Percentiles rank a stretch among this genome's conserved stretches.
Evolutionary conservation across 2,888 invertebrate species (phyloP).

Genomic region (Ochropleura leucogaster): DNA sequence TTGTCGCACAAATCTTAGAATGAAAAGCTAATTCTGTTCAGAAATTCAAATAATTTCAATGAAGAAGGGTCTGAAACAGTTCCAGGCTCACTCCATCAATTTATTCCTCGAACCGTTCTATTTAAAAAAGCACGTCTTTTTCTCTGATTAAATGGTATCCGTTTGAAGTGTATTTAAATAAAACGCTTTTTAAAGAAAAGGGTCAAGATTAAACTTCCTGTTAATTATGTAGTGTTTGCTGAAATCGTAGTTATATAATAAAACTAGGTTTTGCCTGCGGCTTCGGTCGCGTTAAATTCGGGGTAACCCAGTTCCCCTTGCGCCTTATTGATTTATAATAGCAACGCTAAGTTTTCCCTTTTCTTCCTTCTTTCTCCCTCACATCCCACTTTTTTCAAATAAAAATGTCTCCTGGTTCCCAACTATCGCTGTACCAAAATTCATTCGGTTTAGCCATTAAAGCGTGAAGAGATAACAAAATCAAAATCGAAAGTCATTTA

Average conservation of each 20-base stretch:
- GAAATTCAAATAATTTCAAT: background rate
- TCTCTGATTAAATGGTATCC: slow-evolving; percentile 17
- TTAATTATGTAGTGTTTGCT: background rate
- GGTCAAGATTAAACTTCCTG: slow-evolving; percentile 28
- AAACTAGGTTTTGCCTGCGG: too few species aligned
- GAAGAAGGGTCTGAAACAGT: background rate
- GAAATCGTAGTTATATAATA: background rate
- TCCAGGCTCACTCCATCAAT: slow-evolving; percentile 8
- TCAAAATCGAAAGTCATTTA: too few species aligned
- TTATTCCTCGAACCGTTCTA: slow-evolving; percentile 13
- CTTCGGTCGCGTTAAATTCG: too few species aligned
- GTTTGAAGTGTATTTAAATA: slow-evolving; percentile 30
- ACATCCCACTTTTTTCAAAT: too few species aligned
- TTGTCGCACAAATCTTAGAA: background rate
- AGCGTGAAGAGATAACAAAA: too few species aligned
- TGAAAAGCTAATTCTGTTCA: background rate
- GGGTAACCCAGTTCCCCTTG: too few species aligned
- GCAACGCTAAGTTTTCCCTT: too few species aligned
- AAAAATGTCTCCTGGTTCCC: too few species aligned
- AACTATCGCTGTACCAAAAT: too few species aligned
- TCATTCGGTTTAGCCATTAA: too few species aligned
- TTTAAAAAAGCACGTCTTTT: slow-evolving; percentile 15
- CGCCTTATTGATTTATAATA: too few species aligned
- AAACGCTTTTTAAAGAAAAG: slow-evolving; percentile 24
- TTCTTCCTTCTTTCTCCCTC: too few species aligned